phyloP scores from a whole-genome alignment of 1,140 invertebrate species.

The Cherax quadricarinatus region DNA sequence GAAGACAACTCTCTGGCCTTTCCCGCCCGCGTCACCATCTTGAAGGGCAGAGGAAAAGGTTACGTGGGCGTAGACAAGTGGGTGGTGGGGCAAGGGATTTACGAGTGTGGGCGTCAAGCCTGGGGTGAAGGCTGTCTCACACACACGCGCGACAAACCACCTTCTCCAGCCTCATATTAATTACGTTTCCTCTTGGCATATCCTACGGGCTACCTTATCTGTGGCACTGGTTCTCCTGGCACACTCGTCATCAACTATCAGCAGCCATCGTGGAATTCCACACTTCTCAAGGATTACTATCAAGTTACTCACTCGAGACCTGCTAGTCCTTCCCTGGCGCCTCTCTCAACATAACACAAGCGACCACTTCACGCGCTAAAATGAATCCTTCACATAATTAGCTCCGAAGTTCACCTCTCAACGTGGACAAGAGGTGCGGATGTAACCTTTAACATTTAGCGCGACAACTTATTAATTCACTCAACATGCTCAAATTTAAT shows the following conservation, averaged over 20 bases:
- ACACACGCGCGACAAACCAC: too few relatives aligned
- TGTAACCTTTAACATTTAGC: too few relatives aligned
- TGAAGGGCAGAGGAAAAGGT: background rate
- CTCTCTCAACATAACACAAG: too few relatives aligned
- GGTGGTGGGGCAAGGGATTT: background rate
- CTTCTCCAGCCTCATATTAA: background rate
- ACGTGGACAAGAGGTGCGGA: too few relatives aligned
- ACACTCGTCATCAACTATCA: background rate
- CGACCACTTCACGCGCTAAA: too few relatives aligned
- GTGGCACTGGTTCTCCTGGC: background rate
- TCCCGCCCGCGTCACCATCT: slow-evolving; percentile 58
- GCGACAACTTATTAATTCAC: too few relatives aligned
- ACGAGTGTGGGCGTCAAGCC: background rate
- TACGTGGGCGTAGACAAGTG: background rate
- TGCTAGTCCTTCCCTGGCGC: too few relatives aligned
- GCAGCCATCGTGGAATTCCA: slow-evolving; percentile 2
- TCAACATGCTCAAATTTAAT: too few relatives aligned
- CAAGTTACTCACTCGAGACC: too few relatives aligned
- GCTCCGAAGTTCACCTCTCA: too few relatives aligned
- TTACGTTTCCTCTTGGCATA: background rate
- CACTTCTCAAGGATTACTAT: background rate
- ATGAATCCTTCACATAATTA: too few relatives aligned
- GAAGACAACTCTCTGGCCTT: slow-evolving; percentile 65
- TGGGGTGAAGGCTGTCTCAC: too few relatives aligned
- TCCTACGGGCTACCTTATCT: background rate